A percentile compares a stretch with the other conserved stretches of the same genome.
These are phyloP conservation scores for Microtus oregoni DNA, from an alignment of 2,113 vertebrate genomes.

Conservation along the genomic window DNA sequence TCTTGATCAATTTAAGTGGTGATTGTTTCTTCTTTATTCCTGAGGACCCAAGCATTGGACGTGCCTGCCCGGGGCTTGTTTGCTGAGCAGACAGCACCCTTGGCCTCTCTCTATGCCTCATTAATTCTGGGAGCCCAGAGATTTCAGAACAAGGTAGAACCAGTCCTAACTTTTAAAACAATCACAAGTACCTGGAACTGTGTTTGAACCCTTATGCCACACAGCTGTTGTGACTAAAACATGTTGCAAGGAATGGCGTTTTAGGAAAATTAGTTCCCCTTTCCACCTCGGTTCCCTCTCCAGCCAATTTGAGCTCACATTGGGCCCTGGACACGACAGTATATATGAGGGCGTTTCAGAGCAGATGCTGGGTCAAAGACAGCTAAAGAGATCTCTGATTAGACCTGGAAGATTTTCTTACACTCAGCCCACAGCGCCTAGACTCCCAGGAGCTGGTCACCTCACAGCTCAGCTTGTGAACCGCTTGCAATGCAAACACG, in stretches of 20 bases:
- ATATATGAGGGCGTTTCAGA: neutral
- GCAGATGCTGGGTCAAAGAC: neutral
- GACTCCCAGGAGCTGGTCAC: neutral
- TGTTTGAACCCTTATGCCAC: neutral
- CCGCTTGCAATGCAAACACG: neutral
- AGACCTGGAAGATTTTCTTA: neutral
- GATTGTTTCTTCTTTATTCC: neutral
- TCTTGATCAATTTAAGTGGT: neutral
- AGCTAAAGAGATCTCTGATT: neutral
- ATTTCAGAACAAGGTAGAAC: neutral
- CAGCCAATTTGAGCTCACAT: neutral
- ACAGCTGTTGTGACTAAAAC: neutral
- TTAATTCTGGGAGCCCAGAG: neutral
- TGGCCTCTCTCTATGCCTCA: neutral
- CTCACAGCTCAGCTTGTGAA: slow-evolving; percentile 18
- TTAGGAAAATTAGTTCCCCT: neutral
- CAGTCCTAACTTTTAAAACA: neutral
- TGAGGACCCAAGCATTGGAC: neutral
- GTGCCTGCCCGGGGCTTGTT: neutral
- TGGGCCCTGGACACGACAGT: neutral
- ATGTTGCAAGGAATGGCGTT: neutral
- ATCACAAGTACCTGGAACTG: neutral
- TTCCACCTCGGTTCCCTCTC: neutral
- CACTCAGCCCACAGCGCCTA: neutral
- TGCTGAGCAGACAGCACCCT: neutral